Evolutionary conservation across 2,888 invertebrate genomes (phyloP).

Genomic region (Tetranychus piercei): DNA sequence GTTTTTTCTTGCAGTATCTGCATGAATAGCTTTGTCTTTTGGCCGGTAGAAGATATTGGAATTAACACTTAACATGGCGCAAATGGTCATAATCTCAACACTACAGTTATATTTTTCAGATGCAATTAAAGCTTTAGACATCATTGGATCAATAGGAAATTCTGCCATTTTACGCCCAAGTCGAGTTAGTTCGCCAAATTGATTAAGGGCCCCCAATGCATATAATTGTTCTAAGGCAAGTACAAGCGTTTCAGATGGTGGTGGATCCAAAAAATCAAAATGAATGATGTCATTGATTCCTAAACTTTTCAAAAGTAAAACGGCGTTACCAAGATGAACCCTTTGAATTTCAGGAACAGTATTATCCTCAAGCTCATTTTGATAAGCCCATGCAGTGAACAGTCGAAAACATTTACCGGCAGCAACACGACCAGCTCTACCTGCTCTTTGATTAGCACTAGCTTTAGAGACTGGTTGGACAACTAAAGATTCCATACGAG

Average conservation of each 20-base stretch:
- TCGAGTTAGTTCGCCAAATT: slow-evolving; percentile 89
- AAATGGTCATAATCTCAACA: slow-evolving; percentile 85
- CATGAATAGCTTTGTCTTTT: slow-evolving; percentile 93
- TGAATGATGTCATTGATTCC: slow-evolving; percentile 94
- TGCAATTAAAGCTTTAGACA: slow-evolving; percentile 93
- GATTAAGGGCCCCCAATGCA: slow-evolving; percentile 89
- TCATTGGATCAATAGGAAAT: slow-evolving; percentile 95
- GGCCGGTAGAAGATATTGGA: slow-evolving; percentile 94
- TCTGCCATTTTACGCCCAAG: slow-evolving; percentile 95
- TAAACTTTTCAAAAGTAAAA: slow-evolving; percentile 80
- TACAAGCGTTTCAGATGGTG: slow-evolving; percentile 74
- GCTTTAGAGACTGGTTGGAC: slow-evolving; percentile 92
- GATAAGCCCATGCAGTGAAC: slow-evolving; percentile 96
- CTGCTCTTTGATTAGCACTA: slow-evolving; percentile 92
- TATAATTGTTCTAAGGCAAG: slow-evolving; percentile 90
- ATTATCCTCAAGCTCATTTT: slow-evolving; percentile 92
- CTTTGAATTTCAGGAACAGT: slow-evolving; percentile 96
- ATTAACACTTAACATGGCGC: slow-evolving; percentile 93
- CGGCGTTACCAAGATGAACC: slow-evolving; percentile 92
- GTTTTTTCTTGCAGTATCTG: slow-evolving; percentile 85
- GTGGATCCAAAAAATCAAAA: slow-evolving; percentile 96
- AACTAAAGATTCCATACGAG: slow-evolving; percentile 94
- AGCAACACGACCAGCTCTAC: slow-evolving; percentile 81
- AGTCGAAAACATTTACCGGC: slow-evolving; percentile 94
- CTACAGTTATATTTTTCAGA: slow-evolving; percentile 96